phyloP scores from a whole-genome alignment of 2,888 invertebrate genomes.

The Hyppa rectilinea region DNA sequence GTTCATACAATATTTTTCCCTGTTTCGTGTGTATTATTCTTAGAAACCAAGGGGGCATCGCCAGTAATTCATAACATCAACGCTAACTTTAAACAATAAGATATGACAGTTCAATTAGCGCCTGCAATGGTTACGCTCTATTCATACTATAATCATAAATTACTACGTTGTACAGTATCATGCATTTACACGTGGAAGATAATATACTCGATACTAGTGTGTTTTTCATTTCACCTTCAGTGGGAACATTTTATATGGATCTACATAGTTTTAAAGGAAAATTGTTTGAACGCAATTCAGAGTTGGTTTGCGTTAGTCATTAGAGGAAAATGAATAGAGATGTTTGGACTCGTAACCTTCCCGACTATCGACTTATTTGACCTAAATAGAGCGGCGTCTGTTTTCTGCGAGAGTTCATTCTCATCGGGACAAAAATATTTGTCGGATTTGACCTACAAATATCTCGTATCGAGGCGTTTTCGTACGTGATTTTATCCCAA shows the following conservation, averaged over 20 bases:
- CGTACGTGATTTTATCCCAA: neutral
- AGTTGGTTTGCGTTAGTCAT: neutral
- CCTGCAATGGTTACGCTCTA: conserved; percentile 19
- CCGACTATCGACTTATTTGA: conserved; percentile 27
- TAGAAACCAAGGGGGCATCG: neutral
- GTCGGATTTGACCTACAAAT: conserved; percentile 25
- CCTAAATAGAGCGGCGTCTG: conserved; percentile 15
- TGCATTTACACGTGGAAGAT: conserved; percentile 38
- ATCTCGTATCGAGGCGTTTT: conserved; percentile 7
- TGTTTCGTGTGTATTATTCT: conserved; percentile 3
- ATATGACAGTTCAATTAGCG: conserved; percentile 42
- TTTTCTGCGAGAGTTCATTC: conserved; percentile 19
- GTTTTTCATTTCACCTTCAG: conserved; percentile 59
- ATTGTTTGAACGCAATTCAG: neutral
- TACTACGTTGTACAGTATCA: conserved; percentile 38
- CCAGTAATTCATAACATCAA: conserved; percentile 7
- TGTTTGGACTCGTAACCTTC: conserved; percentile 24
- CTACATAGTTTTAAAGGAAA: conserved; percentile 9
- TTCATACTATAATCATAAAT: conserved; percentile 32
- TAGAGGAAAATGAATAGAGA: conserved; percentile 19
- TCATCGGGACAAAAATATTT: conserved; percentile 31
- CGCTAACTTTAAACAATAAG: conserved; percentile 24
- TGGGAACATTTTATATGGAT: conserved; percentile 5
- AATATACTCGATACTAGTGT: conserved; percentile 2
- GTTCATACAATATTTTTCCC: conserved; percentile 6